Evolutionary conservation across 2,797 vertebrate genomes (phyloP).

Genomic region (Tenualosa thibaudeaui): DNA sequence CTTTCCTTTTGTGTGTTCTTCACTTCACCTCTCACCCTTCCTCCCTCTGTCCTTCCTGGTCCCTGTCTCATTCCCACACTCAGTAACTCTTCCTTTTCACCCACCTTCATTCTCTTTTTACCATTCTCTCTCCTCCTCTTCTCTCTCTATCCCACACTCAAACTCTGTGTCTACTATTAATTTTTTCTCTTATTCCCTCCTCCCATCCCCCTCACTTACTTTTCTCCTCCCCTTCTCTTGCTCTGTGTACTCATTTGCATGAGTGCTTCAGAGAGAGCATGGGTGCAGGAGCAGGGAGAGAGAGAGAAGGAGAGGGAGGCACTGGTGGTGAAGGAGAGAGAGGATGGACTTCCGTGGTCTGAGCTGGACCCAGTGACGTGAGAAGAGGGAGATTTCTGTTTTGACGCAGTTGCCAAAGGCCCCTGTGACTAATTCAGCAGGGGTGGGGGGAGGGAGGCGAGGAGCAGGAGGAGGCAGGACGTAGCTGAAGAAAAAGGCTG

Average conservation of each 20-base stretch:
- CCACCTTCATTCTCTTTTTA: not conserved
- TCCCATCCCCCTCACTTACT: not conserved
- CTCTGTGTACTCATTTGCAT: not conserved
- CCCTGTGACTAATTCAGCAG: conserved; percentile 12
- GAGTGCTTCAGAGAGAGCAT: not conserved
- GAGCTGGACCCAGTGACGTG: not conserved
- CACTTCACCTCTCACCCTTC: too few relatives aligned
- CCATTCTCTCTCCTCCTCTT: not conserved
- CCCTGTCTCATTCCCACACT: too few relatives aligned
- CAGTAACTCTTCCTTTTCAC: not conserved
- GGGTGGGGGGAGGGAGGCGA: not conserved
- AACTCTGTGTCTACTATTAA: not conserved
- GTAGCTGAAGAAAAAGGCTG: not conserved
- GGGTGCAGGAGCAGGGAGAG: not conserved
- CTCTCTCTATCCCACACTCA: not conserved
- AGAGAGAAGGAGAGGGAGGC: not conserved
- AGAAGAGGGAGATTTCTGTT: not conserved
- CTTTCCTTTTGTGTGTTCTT: too few relatives aligned
- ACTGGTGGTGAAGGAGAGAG: not conserved
- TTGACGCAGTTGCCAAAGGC: conserved; percentile 19
- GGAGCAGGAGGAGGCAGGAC: not conserved
- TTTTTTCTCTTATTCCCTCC: not conserved
- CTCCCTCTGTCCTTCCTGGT: not conserved
- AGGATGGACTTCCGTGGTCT: not conserved
- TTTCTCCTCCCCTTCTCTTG: not conserved